Percentiles rank a stretch among this genome's conserved stretches.
Conservation (phyloP, 2,113 vertebrate genomes). For the Pluvianellus socialis region DNA sequence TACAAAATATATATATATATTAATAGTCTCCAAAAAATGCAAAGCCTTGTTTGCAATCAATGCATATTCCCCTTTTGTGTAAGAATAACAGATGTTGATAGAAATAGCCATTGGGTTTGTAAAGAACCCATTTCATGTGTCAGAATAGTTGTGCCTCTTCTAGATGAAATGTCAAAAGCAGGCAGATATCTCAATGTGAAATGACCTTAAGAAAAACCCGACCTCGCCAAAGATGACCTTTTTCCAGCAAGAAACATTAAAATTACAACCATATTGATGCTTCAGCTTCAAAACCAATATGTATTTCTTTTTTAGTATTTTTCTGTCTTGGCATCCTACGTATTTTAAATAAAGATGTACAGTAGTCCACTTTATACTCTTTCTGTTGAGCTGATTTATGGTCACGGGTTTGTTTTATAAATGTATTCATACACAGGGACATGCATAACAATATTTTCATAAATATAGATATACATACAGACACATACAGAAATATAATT, state of each 20-base stretch:
- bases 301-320: constrained; percentile 45
- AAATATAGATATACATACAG: constrained; percentile 36
- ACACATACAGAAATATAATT: constrained; percentile 40
- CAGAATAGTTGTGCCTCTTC: constrained; percentile 72
- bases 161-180: constrained; percentile 75
- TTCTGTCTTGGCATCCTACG: constrained; percentile 41
- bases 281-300: constrained; percentile 72
- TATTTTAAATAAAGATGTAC: constrained; percentile 71
- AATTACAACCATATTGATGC: constrained; percentile 74
- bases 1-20: constrained; percentile 36
- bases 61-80: constrained; percentile 64
- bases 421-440: constrained; percentile 14
- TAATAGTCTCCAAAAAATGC: constrained; percentile 13
- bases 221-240: constrained; percentile 76
- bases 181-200: constrained; percentile 75
- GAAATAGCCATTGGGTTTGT: constrained; percentile 77
- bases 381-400: constrained; percentile 62
- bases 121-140: constrained; percentile 78
- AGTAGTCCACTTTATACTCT: constrained; percentile 8
- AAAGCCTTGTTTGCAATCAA: constrained; percentile 66
- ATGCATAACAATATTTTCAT: constrained; percentile 61
- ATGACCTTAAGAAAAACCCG: constrained; percentile 77
- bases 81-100: constrained; percentile 75
- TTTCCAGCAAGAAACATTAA: constrained; percentile 75
- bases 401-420: constrained; percentile 25